Base-by-base conservation (phyloP, 2,113 vertebrate genomes). In the Neoarius graeffei region DNA sequence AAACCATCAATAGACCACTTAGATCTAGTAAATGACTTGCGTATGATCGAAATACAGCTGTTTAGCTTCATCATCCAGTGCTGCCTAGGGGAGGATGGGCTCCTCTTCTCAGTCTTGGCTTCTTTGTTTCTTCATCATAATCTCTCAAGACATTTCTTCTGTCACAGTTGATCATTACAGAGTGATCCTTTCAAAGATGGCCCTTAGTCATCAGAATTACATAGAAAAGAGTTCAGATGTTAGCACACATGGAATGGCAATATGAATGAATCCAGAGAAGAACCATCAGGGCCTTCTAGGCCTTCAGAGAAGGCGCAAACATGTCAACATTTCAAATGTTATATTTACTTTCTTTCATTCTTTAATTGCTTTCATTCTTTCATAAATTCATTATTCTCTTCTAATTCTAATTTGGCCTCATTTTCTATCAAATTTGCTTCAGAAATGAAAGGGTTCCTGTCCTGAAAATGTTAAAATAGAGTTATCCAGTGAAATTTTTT, bases 51-150 rank as follows among this genome's bases (percentile, higher is more conserved):
- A 42, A 60, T 11, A 23, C 9, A 62, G 4, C 27, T 82, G 5
- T 82, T 82, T 82, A 82, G 57, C 19, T 23, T 42, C 52, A 85
- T 52, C 23, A 23, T 57, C 17, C 67, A 57, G 67, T 85, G 67
- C 10, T 85, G 52, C 83, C 67, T 42, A 19, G 23, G 7, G 1
- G 52, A 42, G 11, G 27, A 42, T 25, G 19, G 59, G 14, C 19
- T 57, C 54, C 17, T 59, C 6, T 59, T 59, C 77, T 42, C 30
- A 8, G 48, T 85, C 15, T n/a, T 9, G 8, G 17, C 10, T 56
- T 57, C 7, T 56, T 56, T 84, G 50, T 25, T 69, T 67, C 23
- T 66, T 54, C 48, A 19, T 71, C 64, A 52, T 56, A 69, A 27
- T 71, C 10, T 59, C 19, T 73, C 19, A 42, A 25, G 80, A 59